phyloP scores from a whole-genome alignment of 2,113 vertebrate genomes.

The Amphilophus citrinellus region DNA sequence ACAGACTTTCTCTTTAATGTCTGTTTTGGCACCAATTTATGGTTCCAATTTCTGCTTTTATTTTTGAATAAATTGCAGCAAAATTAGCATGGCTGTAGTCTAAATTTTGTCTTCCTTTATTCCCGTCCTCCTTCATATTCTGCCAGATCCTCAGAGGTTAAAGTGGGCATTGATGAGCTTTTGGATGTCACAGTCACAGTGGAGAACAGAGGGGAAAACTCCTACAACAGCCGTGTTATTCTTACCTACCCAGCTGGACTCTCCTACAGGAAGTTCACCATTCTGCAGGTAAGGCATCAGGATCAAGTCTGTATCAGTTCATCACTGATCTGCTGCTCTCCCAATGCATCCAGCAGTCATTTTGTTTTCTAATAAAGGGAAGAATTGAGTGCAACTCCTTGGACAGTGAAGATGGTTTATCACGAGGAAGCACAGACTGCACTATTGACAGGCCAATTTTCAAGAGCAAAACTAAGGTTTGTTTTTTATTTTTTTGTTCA shows the following conservation, averaged over 20 bases:
- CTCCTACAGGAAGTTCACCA: no score
- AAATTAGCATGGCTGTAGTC: neutral
- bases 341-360: no score
- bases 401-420: neutral
- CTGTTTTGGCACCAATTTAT: no score
- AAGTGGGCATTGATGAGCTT: conserved; percentile 81
- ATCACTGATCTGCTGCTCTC: no score
- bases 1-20: no score
- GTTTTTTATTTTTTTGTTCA: neutral
- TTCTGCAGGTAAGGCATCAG: no score
- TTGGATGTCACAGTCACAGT: conserved; percentile 51
- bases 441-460: conserved; percentile 84
- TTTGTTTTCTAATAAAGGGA: no score
- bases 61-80: no score
- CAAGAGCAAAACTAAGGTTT: conserved; percentile 68
- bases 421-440: conserved; percentile 71
- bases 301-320: neutral
- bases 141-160: conserved; percentile 66
- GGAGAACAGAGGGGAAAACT: neutral
- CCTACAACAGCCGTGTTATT: no score
- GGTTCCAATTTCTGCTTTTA: no score
- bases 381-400: no score
- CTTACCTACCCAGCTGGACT: no score
- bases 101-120: neutral
- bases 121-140: neutral